Conservation (phyloP, 2,113 vertebrate species). For the Spea bombifrons region DNA sequence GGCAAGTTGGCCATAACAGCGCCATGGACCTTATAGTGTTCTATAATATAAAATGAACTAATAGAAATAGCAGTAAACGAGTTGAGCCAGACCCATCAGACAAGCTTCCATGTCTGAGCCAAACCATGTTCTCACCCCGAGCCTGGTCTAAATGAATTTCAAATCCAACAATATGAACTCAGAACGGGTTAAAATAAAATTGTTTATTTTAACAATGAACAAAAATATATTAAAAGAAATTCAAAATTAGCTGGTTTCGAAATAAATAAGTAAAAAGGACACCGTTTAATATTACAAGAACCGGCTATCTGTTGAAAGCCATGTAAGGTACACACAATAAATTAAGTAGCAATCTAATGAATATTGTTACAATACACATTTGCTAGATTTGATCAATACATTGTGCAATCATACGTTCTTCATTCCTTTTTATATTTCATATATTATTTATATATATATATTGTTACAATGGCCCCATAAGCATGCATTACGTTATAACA, state of each 20-base stretch:
- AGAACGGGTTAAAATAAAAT: slow-evolving; percentile 47
- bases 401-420: slow-evolving; percentile 48
- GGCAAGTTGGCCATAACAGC: no score
- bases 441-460: slow-evolving; percentile 47
- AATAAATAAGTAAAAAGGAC: slow-evolving; percentile 63
- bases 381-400: slow-evolving; percentile 48
- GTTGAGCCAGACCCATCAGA: no score
- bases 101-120: no score
- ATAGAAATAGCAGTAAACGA: no score
- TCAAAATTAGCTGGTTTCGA: slow-evolving; percentile 61
- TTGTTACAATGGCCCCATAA: slow-evolving; percentile 53
- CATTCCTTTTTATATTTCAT: slow-evolving; percentile 18
- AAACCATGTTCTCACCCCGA: no score
- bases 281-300: slow-evolving; percentile 60
- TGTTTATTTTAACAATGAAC: slow-evolving; percentile 56
- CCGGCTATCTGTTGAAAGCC: slow-evolving; percentile 55
- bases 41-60: no score
- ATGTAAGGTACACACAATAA: slow-evolving; percentile 54
- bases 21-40: no score
- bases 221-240: slow-evolving; percentile 58
- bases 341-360: slow-evolving; percentile 52
- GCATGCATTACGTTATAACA: slow-evolving; percentile 49
- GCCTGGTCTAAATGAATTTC: no score
- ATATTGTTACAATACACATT: slow-evolving; percentile 53
- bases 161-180: no score